Evolutionary conservation across 2,888 invertebrate species (phyloP).

Genomic region (Acanthopleura granulata): DNA sequence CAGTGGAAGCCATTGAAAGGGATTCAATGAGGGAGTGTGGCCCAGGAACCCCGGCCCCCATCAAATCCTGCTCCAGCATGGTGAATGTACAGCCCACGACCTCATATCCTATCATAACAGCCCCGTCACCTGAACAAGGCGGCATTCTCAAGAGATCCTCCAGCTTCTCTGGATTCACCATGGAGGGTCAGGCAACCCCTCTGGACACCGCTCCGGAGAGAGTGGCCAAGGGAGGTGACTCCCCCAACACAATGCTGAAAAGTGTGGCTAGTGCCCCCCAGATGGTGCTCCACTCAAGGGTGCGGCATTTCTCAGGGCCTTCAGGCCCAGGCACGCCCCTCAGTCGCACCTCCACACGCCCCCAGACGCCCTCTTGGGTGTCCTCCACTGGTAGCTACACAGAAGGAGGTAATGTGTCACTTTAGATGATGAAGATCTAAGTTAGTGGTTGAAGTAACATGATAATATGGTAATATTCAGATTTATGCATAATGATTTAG

Average conservation of each 20-base stretch:
- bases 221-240: background rate
- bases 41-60: background rate
- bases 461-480: too few species aligned
- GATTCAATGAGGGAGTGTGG: background rate
- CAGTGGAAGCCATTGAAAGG: background rate
- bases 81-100: background rate
- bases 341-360: slow-evolving; percentile 47
- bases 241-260: background rate
- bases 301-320: slow-evolving; percentile 58
- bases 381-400: slow-evolving; percentile 58
- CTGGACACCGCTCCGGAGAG: slow-evolving; percentile 40
- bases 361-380: slow-evolving; percentile 56
- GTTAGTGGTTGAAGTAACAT: too few species aligned
- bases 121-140: background rate
- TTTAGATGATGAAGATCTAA: too few species aligned
- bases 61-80: background rate
- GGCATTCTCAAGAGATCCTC: slow-evolving; percentile 47
- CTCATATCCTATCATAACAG: background rate
- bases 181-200: slow-evolving; percentile 48
- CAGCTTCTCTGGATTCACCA: slow-evolving; percentile 57
- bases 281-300: slow-evolving; percentile 25
- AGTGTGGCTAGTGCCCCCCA: slow-evolving; percentile 14
- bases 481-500: background rate
- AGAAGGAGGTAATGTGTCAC: slow-evolving; percentile 38
- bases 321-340: slow-evolving; percentile 51